Conservation (phyloP, 2,888 invertebrate species). For the Calephelis perditalis region DNA sequence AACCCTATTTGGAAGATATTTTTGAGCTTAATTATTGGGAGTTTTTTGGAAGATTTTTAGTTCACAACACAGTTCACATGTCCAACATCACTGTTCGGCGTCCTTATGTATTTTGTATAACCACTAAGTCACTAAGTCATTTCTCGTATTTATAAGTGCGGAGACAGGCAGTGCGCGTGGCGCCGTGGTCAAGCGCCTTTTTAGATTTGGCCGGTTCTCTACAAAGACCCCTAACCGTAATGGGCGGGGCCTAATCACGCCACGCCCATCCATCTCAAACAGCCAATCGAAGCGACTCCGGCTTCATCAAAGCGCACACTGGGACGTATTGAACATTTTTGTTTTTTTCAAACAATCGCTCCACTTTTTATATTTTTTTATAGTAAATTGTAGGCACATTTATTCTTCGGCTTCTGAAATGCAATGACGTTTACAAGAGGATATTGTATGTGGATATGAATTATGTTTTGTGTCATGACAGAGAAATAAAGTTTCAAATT, state of each 20-base stretch:
- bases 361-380: constrained; percentile 45
- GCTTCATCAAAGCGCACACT: constrained; percentile 59
- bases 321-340: constrained; percentile 70
- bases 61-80: constrained; percentile 12
- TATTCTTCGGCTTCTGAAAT: constrained; percentile 46
- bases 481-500: constrained; percentile 5
- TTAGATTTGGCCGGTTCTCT: constrained; percentile 61
- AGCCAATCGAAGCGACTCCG: constrained; percentile 49
- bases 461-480: constrained; percentile 21
- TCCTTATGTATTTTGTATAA: constrained; percentile 11
- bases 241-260: constrained; percentile 53
- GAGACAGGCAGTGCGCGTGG: constrained; percentile 53
- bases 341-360: constrained; percentile 58
- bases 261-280: constrained; percentile 50
- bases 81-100: constrained; percentile 6
- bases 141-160: constrained; percentile 50
- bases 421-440: constrained; percentile 48
- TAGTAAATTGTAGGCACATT: constrained; percentile 38
- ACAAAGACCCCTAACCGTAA: constrained; percentile 57
- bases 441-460: constrained; percentile 22
- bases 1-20: constrained; percentile 9
- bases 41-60: constrained; percentile 15
- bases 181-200: constrained; percentile 71
- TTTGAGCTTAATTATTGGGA: constrained; percentile 8
- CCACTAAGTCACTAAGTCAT: constrained; percentile 16